A percentile compares a stretch with the other conserved stretches of the same genome.
phyloP scores from a whole-genome alignment of 1,140 invertebrate species.

The Zaprionus camerounensis region DNA sequence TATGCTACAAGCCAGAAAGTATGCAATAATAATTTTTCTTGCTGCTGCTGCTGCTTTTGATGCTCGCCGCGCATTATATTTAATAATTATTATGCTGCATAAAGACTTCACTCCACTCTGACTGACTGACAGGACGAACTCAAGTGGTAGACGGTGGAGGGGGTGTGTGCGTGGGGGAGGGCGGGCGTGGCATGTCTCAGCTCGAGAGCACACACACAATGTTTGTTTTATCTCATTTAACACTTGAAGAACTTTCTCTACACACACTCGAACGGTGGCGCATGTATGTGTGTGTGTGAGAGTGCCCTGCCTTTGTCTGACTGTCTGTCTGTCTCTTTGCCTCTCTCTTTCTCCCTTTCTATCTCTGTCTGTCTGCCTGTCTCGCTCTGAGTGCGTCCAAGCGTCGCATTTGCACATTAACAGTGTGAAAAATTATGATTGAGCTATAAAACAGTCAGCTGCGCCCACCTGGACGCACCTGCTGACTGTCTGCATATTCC shows the following conservation, averaged over 20 bases:
- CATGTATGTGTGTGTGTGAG: constrained; percentile 17
- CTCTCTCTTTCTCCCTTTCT: constrained; percentile 4
- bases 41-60: background rate
- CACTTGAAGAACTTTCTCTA: constrained; percentile 75
- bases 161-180: background rate
- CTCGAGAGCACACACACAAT: constrained; percentile 39
- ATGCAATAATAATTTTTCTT: constrained; percentile 47
- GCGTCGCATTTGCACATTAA: constrained; percentile 77
- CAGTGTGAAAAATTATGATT: constrained; percentile 82
- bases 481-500: background rate
- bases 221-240: constrained; percentile 81
- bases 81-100: constrained; percentile 71
- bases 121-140: constrained; percentile 50
- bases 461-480: constrained; percentile 42
- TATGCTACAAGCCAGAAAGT: constrained; percentile 35
- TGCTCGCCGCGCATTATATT: constrained; percentile 24
- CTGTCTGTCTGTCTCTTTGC: background rate
- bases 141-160: background rate
- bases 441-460: constrained; percentile 82
- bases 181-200: constrained; percentile 21
- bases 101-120: constrained; percentile 23
- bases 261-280: constrained; percentile 26
- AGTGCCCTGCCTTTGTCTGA: background rate
- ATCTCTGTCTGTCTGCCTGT: constrained; percentile 9
- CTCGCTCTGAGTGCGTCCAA: constrained; percentile 46